Evolutionary conservation across 2,113 vertebrate genomes (phyloP).

Genomic region (Rousettus leschenaultii): DNA sequence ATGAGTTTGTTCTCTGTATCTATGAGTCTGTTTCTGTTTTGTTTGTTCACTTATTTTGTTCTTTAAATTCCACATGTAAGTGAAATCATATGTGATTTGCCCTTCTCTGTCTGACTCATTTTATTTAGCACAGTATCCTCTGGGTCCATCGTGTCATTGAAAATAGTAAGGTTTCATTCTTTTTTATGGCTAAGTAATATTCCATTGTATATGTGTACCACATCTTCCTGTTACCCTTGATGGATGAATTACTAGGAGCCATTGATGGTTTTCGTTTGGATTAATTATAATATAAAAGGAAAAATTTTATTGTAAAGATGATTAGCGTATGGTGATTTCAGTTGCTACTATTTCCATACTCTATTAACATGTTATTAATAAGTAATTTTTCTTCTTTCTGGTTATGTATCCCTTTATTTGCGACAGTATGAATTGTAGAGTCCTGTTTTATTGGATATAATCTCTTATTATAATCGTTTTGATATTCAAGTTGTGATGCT

Average conservation of each 20-base stretch:
- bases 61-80: too few relatives aligned
- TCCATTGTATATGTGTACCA: too few relatives aligned
- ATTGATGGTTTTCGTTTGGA: neutral
- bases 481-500: neutral
- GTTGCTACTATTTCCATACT: neutral
- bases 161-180: too few relatives aligned
- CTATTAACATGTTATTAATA: neutral
- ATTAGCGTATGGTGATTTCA: neutral
- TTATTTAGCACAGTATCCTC: too few relatives aligned
- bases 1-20: too few relatives aligned
- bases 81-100: too few relatives aligned
- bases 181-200: too few relatives aligned
- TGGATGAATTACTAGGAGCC: neutral
- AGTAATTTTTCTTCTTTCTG: neutral
- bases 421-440: neutral
- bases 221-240: neutral
- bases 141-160: too few relatives aligned
- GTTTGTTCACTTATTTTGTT: too few relatives aligned
- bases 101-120: too few relatives aligned
- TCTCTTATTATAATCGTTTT: neutral
- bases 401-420: neutral
- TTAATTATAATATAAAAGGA: neutral
- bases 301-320: neutral
- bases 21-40: too few relatives aligned
- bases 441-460: neutral